Percentiles rank a stretch among this genome's conserved stretches.
Evolutionary conservation across 2,113 vertebrate species (phyloP).

Genomic region (Hemiscyllium ocellatum): DNA sequence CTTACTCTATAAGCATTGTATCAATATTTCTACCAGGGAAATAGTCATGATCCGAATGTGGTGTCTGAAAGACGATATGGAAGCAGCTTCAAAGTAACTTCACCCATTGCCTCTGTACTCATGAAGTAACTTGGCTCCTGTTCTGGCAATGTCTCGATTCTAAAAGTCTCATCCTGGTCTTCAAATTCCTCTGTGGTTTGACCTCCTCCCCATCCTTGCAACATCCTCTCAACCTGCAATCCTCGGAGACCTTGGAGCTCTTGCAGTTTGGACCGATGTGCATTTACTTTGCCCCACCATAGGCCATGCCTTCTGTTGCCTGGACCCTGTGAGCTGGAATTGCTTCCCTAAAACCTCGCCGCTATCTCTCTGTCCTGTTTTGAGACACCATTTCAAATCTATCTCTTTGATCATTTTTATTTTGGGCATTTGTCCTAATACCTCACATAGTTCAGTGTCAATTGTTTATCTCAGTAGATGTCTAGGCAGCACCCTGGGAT

Average conservation of each 20-base stretch:
- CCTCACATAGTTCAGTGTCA: neutral
- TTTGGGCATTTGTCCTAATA: neutral
- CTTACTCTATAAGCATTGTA: no score
- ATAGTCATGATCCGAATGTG: neutral
- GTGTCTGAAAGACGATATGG: neutral
- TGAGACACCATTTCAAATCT: neutral
- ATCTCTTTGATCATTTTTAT: neutral
- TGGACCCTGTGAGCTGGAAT: no score
- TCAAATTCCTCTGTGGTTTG: no score
- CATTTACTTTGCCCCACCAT: neutral
- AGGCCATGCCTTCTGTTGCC: neutral
- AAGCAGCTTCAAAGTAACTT: neutral
- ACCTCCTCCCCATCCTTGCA: no score
- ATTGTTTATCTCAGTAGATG: neutral
- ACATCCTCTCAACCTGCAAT: neutral
- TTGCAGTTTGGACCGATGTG: neutral
- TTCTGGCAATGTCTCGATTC: neutral
- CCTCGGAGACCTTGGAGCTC: neutral
- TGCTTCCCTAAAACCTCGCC: neutral
- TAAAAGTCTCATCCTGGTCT: neutral
- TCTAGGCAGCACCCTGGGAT: neutral
- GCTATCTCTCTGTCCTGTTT: neutral
- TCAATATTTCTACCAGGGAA: neutral
- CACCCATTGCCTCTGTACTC: neutral
- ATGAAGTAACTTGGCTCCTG: no score